phyloP scores from a whole-genome alignment of 2,888 invertebrate species.

The Rutpela maculata region DNA sequence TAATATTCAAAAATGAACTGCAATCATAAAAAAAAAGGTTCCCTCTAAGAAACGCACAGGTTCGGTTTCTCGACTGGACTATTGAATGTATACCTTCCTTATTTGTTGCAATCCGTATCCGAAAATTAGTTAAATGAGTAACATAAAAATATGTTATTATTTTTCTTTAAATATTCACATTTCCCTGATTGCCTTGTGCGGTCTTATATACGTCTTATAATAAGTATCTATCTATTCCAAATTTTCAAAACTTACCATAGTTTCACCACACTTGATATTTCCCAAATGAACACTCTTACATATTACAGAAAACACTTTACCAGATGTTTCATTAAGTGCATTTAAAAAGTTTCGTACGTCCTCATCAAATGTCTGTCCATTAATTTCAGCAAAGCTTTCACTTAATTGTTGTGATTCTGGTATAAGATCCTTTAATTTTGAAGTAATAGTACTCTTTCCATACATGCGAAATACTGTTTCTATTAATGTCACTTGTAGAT shows the following conservation, averaged over 20 bases:
- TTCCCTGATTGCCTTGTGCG: too few species aligned
- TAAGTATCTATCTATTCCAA: background rate
- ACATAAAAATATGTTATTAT: too few species aligned
- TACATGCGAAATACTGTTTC: conserved; percentile 47
- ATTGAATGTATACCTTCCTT: too few species aligned
- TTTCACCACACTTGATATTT: conserved; percentile 25
- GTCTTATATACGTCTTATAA: too few species aligned
- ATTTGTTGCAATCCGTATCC: too few species aligned
- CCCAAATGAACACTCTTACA: conserved; percentile 43
- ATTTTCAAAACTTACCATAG: conserved; percentile 41
- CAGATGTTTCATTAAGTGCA: conserved; percentile 41
- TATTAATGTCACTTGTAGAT: conserved; percentile 48
- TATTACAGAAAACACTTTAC: conserved; percentile 48
- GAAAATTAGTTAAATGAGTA: too few species aligned
- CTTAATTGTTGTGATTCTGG: conserved; percentile 49
- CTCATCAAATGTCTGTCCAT: conserved; percentile 39
- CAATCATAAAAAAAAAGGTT: too few species aligned
- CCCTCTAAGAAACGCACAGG: too few species aligned
- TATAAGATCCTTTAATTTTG: conserved; percentile 41
- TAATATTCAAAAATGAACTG: too few species aligned
- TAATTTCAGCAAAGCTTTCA: conserved; percentile 42
- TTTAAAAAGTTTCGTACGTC: conserved; percentile 48
- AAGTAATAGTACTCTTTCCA: conserved; percentile 34
- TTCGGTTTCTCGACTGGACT: too few species aligned
- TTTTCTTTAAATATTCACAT: too few species aligned